These are phyloP conservation scores for Nothura maculosa DNA, from an alignment of 2,797 vertebrate species.

Conservation along the genomic window DNA sequence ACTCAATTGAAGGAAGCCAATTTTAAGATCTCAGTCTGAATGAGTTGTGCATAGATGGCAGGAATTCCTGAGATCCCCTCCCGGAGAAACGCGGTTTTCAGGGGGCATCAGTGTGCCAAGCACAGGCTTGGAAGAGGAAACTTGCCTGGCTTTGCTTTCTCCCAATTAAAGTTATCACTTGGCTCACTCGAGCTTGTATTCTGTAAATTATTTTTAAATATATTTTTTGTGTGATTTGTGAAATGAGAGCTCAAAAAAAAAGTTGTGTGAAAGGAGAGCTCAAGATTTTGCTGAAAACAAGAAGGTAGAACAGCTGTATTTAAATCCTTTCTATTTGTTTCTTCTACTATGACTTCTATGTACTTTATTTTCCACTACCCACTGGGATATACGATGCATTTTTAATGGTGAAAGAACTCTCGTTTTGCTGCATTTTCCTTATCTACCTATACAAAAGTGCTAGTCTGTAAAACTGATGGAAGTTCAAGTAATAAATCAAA, in stretches of 20 bases:
- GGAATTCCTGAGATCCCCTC: conserved; percentile 66
- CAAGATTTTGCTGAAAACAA: conserved; percentile 11
- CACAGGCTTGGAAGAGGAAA: background rate
- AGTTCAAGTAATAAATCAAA: background rate
- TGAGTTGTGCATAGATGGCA: conserved; percentile 61
- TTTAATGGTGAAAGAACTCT: background rate
- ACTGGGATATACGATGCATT: background rate
- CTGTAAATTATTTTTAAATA: background rate
- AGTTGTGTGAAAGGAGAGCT: background rate
- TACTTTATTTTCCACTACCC: background rate
- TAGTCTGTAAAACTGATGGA: background rate
- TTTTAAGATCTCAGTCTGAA: conserved; percentile 64
- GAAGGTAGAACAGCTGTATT: background rate
- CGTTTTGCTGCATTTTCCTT: background rate
- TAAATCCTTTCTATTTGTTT: background rate
- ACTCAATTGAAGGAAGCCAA: conserved; percentile 79
- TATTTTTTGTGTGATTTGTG: too few relatives aligned
- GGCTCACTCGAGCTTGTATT: background rate
- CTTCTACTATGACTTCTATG: background rate
- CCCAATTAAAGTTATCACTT: background rate
- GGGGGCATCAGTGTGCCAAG: conserved; percentile 1
- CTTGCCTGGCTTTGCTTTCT: conserved; percentile 12
- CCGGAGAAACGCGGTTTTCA: conserved; percentile 52
- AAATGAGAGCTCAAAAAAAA: too few relatives aligned
- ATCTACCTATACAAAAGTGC: background rate